Percentiles rank a stretch among this genome's conserved stretches.
These are phyloP conservation scores for Diadophis punctatus DNA, from an alignment of 2,113 vertebrate species.

Conservation along the genomic window DNA sequence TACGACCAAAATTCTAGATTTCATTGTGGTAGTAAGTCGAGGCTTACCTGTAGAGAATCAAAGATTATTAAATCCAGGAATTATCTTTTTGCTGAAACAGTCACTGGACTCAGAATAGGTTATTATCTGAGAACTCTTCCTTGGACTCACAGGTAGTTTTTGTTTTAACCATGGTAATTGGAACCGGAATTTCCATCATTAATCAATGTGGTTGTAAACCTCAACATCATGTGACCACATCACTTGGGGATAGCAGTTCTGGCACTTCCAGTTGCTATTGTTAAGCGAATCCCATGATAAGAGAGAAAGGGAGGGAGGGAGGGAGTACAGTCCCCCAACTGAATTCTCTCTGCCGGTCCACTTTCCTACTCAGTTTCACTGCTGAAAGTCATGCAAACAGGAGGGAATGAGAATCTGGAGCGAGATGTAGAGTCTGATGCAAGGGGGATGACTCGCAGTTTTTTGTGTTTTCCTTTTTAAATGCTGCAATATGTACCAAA, in stretches of 20 bases:
- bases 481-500: slow-evolving; percentile 26
- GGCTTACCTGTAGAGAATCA: not conserved
- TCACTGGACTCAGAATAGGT: not conserved
- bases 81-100: not conserved
- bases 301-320: not conserved
- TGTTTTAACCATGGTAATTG: not conserved
- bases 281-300: not conserved
- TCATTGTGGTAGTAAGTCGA: not conserved
- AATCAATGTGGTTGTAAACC: not conserved
- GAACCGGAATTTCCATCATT: not conserved
- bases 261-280: not conserved
- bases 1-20: not conserved
- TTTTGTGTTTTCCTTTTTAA: not conserved
- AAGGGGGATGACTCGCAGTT: slow-evolving; percentile 1
- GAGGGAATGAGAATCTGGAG: not conserved
- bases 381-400: not conserved
- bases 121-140: not conserved
- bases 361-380: not conserved
- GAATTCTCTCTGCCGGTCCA: not conserved
- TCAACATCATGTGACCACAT: not conserved
- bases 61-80: not conserved
- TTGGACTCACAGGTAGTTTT: not conserved
- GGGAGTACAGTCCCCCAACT: not conserved
- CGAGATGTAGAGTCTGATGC: not conserved
- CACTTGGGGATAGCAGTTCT: not conserved